Evolutionary conservation across 2,113 vertebrate species (phyloP).

Genomic region (Uropsilus gracilis): DNA sequence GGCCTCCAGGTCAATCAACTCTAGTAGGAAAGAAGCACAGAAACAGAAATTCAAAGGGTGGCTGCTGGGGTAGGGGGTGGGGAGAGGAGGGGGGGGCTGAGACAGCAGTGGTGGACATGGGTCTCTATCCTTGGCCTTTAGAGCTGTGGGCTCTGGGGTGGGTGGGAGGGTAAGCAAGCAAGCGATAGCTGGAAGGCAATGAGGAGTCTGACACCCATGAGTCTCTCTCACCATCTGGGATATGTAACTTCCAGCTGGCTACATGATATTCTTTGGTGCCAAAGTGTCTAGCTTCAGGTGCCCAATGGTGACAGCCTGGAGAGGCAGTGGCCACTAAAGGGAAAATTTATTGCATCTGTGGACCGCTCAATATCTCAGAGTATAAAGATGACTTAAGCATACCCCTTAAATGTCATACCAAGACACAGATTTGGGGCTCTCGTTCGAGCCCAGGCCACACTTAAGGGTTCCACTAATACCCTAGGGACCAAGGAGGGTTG

Average conservation of each 20-base stretch:
- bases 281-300: constrained; percentile 55
- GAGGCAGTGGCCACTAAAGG: background rate
- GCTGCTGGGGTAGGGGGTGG: no score
- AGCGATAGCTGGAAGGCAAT: background rate
- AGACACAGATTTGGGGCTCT: background rate
- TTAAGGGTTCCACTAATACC: rapidly evolving
- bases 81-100: no score
- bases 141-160: rapidly evolving
- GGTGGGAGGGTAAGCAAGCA: background rate
- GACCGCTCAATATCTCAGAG: background rate
- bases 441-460: background rate
- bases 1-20: background rate
- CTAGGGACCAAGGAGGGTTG: background rate
- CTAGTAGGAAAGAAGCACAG: background rate
- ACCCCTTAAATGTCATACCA: background rate
- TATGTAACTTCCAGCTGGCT: constrained; percentile 1
- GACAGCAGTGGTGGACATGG: rapidly evolving
- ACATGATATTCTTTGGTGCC: constrained; percentile 51
- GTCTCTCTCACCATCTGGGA: background rate
- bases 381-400: background rate
- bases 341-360: background rate
- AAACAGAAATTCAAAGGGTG: background rate
- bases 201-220: background rate
- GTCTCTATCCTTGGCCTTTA: background rate
- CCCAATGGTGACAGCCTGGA: background rate